Evolutionary conservation across 2,113 vertebrate species (phyloP).

Genomic region (Marmota flaviventris): DNA sequence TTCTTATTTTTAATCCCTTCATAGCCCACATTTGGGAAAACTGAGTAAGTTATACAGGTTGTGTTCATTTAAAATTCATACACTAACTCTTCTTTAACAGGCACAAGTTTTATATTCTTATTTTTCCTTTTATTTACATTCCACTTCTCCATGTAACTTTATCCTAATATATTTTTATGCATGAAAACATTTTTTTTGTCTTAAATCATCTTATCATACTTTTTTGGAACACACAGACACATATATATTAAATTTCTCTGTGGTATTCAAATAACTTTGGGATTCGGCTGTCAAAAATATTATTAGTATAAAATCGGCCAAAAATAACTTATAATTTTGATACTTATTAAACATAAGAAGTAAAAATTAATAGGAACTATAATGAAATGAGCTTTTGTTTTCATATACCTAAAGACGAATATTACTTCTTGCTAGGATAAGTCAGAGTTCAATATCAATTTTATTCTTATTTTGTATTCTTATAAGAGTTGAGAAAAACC

Average conservation of each 20-base stretch:
- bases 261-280: conserved; percentile 4
- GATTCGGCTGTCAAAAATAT: neutral
- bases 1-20: too few species aligned
- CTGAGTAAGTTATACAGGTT: too few species aligned
- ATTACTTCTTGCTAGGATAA: neutral
- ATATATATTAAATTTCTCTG: neutral
- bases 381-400: conserved; percentile 1
- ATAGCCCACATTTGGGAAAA: too few species aligned
- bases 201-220: neutral
- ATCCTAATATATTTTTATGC: neutral
- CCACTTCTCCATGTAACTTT: neutral
- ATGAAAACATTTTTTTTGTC: neutral
- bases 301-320: neutral
- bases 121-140: neutral
- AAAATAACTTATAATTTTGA: neutral
- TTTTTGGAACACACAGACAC: neutral
- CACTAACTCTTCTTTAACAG: neutral
- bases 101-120: neutral
- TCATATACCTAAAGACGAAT: neutral
- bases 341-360: conserved; percentile 13
- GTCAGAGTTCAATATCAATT: neutral
- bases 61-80: conserved; percentile 27
- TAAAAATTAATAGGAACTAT: neutral
- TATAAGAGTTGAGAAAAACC: neutral
- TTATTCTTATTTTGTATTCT: conserved; percentile 9